A percentile compares a stretch with the other conserved stretches of the same genome.
These are phyloP conservation scores for Antheraea pernyi DNA, from an alignment of 1,140 invertebrate genomes.

Conservation along the genomic window DNA sequence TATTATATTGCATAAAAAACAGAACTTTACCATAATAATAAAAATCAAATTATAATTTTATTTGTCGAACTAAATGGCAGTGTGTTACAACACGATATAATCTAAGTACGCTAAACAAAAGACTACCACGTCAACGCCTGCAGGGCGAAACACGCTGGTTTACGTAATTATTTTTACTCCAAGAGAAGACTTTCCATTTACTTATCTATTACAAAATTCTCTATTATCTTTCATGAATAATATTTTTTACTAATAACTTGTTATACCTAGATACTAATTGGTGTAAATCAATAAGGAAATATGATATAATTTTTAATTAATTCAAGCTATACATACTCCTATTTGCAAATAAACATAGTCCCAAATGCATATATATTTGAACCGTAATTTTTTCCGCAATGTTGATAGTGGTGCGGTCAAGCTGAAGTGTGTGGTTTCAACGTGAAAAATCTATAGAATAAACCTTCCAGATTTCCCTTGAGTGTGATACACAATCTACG, in stretches of 20 bases:
- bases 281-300: no score
- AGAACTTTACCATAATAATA: no score
- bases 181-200: conserved; percentile 9
- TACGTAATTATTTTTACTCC: conserved; percentile 17
- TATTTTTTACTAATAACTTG: no score
- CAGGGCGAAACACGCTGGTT: conserved; percentile 15
- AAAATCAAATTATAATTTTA: no score
- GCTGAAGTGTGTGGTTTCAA: background rate
- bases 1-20: no score
- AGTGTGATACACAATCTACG: no score
- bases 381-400: background rate
- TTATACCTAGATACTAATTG: no score
- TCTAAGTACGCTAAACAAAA: conserved; percentile 15
- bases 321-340: background rate
- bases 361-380: conserved; percentile 3
- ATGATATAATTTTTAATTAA: background rate
- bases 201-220: conserved; percentile 20
- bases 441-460: conserved; percentile 55
- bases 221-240: background rate
- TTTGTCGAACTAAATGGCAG: no score
- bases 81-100: background rate
- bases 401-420: background rate
- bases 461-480: conserved; percentile 58
- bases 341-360: background rate
- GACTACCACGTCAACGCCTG: conserved; percentile 15